Evolutionary conservation across 2,797 vertebrate species (phyloP).

Genomic region (Sebastes taczanowskii): DNA sequence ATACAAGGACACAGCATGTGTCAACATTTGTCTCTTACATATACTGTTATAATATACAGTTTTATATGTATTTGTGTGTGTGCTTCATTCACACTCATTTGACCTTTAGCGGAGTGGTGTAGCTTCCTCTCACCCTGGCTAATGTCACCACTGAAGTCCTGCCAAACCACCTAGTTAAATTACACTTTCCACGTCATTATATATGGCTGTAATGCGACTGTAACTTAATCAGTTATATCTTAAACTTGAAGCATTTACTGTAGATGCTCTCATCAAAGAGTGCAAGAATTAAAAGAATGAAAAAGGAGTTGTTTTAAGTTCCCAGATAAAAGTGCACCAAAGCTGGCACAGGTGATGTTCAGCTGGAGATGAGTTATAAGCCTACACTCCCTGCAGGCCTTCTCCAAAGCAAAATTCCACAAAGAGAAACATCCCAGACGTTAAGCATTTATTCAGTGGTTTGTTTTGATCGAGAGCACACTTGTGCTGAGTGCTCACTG

Average conservation of each 20-base stretch:
- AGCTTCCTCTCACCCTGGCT: not conserved
- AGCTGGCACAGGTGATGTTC: not conserved
- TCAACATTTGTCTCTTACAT: not conserved
- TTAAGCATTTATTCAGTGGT: constrained; percentile 20
- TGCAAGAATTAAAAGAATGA: not conserved
- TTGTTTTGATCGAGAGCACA: constrained; percentile 40
- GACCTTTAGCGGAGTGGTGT: not conserved
- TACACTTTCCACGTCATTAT: not conserved
- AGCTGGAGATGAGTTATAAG: not conserved
- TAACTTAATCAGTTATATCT: not conserved
- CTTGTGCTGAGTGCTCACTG: not conserved
- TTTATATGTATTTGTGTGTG: not conserved
- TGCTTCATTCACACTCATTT: constrained; percentile 17
- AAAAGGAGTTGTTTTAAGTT: not conserved
- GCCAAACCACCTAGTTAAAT: constrained; percentile 27
- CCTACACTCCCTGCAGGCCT: not conserved
- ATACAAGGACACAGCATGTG: constrained; percentile 39
- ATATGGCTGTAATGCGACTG: not conserved
- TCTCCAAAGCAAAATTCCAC: constrained; percentile 24
- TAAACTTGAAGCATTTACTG: not conserved
- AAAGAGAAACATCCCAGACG: not conserved
- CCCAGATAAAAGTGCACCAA: not conserved
- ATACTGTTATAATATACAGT: not conserved
- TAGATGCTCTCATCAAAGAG: not conserved
- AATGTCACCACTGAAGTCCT: not conserved